Conservation (phyloP, 2,888 invertebrate genomes). For the Cremastinae sp. region DNA sequence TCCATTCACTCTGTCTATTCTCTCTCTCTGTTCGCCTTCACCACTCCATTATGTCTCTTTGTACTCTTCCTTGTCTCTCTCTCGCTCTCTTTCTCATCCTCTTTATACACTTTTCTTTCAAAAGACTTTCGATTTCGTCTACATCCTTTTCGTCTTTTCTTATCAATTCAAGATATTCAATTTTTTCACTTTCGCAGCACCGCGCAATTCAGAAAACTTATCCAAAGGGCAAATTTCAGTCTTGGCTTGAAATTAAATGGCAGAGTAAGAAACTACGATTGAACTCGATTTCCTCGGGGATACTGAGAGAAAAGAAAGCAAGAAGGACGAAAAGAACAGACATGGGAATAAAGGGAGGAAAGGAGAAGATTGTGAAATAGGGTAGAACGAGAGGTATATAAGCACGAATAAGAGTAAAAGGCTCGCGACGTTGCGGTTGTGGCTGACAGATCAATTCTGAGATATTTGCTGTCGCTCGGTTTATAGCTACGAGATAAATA, state of each 20-base stretch:
- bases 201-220: background rate
- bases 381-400: background rate
- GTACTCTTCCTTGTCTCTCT: slow-evolving; percentile 1
- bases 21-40: background rate
- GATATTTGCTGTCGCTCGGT: slow-evolving; percentile 28
- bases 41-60: background rate
- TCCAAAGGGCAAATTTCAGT: slow-evolving; percentile 15
- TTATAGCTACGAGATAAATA: slow-evolving; percentile 42
- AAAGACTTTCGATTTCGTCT: too few species aligned
- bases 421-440: background rate
- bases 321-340: background rate
- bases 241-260: slow-evolving; percentile 32
- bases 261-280: slow-evolving; percentile 13
- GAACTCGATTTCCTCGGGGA: slow-evolving; percentile 50
- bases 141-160: too few species aligned
- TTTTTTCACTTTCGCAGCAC: too few species aligned
- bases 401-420: background rate
- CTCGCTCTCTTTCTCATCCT: background rate
- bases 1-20: slow-evolving; percentile 19
- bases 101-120: background rate
- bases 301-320: slow-evolving; percentile 9
- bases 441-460: slow-evolving; percentile 32
- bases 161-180: too few species aligned
- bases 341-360: background rate
- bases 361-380: slow-evolving; percentile 20